Conservation (phyloP, 2,113 vertebrate genomes). For the Crotophaga sulcirostris region DNA sequence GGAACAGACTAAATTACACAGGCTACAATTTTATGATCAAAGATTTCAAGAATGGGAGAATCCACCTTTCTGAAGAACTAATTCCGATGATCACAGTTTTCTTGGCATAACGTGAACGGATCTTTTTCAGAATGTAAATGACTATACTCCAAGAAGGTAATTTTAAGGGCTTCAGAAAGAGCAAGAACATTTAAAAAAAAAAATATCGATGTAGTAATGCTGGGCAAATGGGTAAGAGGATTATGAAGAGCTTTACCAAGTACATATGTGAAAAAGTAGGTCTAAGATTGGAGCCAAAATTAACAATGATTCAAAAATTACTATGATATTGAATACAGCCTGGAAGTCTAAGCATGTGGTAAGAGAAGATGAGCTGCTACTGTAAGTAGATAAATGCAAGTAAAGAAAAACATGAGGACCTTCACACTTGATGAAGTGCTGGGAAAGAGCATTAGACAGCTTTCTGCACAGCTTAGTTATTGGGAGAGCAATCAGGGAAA, state of each 20-base stretch:
- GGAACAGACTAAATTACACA: neutral
- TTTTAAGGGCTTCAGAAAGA: neutral
- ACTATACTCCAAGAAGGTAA: neutral
- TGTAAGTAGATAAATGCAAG: neutral
- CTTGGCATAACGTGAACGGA: neutral
- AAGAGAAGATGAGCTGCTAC: neutral
- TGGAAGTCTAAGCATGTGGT: neutral
- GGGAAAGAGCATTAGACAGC: neutral
- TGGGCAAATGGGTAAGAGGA: neutral
- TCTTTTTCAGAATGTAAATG: neutral
- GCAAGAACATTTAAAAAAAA: neutral
- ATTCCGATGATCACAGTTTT: neutral
- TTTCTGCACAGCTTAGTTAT: neutral
- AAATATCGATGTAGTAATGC: neutral
- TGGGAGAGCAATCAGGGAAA: neutral
- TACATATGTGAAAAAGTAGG: neutral
- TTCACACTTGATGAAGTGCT: neutral
- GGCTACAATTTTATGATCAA: neutral
- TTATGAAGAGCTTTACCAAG: neutral
- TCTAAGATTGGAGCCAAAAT: neutral
- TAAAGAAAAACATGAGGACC: neutral
- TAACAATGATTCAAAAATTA: neutral
- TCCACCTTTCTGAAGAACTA: neutral
- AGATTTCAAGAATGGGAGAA: neutral
- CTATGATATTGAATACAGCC: neutral